Evolutionary conservation across 2,113 vertebrate genomes (phyloP).

Genomic region (Lepus europaeus): DNA sequence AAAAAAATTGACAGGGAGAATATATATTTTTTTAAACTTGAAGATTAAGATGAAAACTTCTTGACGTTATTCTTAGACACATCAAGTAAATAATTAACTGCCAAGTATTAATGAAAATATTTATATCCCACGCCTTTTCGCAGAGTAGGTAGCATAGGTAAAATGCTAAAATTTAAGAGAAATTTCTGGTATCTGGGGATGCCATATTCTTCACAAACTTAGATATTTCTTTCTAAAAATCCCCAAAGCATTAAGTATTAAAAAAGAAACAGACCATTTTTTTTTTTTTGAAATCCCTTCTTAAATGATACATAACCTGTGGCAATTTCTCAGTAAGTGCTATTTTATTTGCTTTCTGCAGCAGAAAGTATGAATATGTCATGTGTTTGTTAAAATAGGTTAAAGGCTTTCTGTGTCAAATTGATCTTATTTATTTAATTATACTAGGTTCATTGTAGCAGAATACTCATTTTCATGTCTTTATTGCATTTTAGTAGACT

Average conservation of each 20-base stretch:
- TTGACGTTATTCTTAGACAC: not conserved
- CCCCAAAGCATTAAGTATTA: not conserved
- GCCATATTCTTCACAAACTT: not conserved
- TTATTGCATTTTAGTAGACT: not conserved
- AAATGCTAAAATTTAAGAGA: not conserved
- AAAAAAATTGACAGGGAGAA: not conserved
- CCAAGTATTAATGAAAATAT: not conserved
- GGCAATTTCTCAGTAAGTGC: not conserved
- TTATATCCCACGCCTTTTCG: not conserved
- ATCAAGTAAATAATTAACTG: not conserved
- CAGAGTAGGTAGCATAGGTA: not conserved
- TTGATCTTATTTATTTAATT: constrained; percentile 67
- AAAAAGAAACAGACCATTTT: not conserved
- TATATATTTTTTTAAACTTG: not conserved
- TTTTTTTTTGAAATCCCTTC: constrained; percentile 1
- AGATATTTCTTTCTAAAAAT: not conserved
- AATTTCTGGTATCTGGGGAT: not conserved
- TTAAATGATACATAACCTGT: not conserved
- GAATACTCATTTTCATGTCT: not conserved
- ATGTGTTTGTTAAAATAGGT: not conserved
- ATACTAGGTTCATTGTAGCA: not conserved
- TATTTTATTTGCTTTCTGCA: constrained; percentile 2
- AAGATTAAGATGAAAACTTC: not conserved
- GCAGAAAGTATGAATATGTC: constrained; percentile 30
- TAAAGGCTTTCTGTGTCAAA: not conserved